These are phyloP conservation scores for Arctia plantaginis DNA, from an alignment of 2,888 invertebrate species.

Conservation along the genomic window DNA sequence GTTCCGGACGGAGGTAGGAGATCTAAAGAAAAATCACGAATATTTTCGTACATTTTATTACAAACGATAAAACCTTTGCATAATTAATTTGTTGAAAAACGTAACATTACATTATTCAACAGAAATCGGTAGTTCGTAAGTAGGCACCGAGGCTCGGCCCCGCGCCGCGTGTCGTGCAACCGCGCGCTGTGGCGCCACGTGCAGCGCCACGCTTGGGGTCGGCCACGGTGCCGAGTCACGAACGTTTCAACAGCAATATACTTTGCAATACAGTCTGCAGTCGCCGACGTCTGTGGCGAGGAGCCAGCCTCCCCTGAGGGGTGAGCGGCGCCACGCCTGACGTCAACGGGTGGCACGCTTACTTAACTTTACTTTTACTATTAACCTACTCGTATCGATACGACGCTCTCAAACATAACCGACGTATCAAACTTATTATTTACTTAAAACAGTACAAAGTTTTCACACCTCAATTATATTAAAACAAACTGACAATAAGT, in stretches of 20 bases:
- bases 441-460: neutral
- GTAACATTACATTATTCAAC: slow-evolving; percentile 72
- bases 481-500: neutral
- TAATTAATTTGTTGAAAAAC: slow-evolving; percentile 72
- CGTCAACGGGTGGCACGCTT: neutral
- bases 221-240: slow-evolving; percentile 17
- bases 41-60: slow-evolving; percentile 73
- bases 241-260: slow-evolving; percentile 48
- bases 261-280: slow-evolving; percentile 15
- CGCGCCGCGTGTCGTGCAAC: slow-evolving; percentile 14
- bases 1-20: neutral
- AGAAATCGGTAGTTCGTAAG: slow-evolving; percentile 47
- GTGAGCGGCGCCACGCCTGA: neutral
- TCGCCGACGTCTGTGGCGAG: neutral
- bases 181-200: too few species aligned
- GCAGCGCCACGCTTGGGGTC: neutral
- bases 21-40: slow-evolving; percentile 27
- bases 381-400: slow-evolving; percentile 5
- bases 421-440: neutral
- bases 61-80: slow-evolving; percentile 79
- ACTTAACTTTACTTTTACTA: neutral
- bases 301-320: too few species aligned
- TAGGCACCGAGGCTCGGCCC: slow-evolving; percentile 21
- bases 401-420: neutral
- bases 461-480: neutral